phyloP scores from a whole-genome alignment of 2,888 invertebrate genomes.

The Monoplex corrugatus region DNA sequence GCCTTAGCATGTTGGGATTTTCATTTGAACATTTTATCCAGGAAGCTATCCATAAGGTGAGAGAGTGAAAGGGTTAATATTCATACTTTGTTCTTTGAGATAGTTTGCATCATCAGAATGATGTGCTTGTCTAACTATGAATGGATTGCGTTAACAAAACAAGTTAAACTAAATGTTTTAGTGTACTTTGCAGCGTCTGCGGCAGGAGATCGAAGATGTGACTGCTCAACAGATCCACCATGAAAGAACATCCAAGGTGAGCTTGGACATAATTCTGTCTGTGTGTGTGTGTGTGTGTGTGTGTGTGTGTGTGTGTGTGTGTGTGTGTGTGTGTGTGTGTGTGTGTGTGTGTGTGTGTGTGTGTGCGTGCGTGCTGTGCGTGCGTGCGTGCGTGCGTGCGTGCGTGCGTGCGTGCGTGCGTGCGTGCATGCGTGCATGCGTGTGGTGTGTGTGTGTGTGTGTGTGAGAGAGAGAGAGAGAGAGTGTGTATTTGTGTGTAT shows the following conservation, averaged over 20 bases:
- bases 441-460: not conserved
- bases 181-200: slow-evolving; percentile 70
- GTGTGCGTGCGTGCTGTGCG: not conserved
- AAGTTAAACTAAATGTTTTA: not conserved
- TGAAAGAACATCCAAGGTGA: slow-evolving; percentile 77
- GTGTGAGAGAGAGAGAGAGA: not conserved
- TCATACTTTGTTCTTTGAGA: no score
- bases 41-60: no score
- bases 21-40: no score
- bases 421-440: not conserved
- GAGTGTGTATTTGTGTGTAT: not conserved
- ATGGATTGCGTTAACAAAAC: no score
- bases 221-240: slow-evolving; percentile 80
- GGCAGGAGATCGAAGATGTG: slow-evolving; percentile 81
- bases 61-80: no score
- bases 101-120: no score
- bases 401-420: not conserved
- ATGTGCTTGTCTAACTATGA: no score
- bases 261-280: not conserved
- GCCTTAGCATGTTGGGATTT: no score
- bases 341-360: not conserved
- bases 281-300: slow-evolving; percentile 29
- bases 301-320: slow-evolving; percentile 37
- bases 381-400: not conserved
- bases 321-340: not conserved